A percentile compares a stretch with the other conserved stretches of the same genome.
phyloP scores from a whole-genome alignment of 2,113 vertebrate species.

The Gobius niger region DNA sequence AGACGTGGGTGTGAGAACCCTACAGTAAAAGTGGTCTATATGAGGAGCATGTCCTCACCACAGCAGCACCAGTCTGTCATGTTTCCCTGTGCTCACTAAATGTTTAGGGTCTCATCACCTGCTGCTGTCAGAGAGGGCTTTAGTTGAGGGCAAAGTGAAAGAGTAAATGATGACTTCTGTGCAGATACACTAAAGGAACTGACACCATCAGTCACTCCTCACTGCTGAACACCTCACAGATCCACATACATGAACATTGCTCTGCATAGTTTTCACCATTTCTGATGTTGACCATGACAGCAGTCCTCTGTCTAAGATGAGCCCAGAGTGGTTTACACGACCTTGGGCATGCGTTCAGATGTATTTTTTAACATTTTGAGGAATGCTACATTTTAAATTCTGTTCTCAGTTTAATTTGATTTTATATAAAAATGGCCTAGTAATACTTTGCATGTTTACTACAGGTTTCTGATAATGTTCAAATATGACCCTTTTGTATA shows the following conservation, averaged over 20 bases:
- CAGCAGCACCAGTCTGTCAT: background rate
- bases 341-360: background rate
- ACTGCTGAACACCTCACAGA: background rate
- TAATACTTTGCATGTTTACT: constrained; percentile 3
- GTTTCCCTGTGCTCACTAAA: too few relatives aligned
- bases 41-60: background rate
- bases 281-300: background rate
- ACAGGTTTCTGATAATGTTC: constrained; percentile 8
- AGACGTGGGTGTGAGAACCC: background rate
- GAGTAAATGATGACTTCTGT: background rate
- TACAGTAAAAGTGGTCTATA: background rate
- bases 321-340: constrained; percentile 2
- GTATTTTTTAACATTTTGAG: constrained; percentile 6
- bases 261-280: background rate
- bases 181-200: background rate
- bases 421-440: background rate
- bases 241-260: background rate
- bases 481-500: background rate
- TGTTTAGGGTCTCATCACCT: too few relatives aligned
- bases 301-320: background rate
- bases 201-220: background rate
- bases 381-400: constrained; percentile 1
- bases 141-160: background rate
- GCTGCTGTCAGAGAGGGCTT: background rate
- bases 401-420: background rate